phyloP scores from a whole-genome alignment of 2,888 invertebrate genomes.

The Dione juno region DNA sequence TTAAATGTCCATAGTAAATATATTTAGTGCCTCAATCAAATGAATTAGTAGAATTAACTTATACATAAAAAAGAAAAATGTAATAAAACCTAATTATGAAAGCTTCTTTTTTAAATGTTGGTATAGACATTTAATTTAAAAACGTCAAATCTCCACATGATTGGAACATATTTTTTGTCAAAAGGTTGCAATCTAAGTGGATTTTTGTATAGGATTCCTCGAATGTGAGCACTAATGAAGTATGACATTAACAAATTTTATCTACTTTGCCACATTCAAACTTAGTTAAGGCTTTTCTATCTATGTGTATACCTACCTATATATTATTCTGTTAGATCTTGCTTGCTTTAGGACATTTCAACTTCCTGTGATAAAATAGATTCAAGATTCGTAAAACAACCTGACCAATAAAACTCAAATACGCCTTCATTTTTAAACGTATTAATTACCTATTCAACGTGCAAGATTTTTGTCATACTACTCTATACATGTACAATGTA shows the following conservation, averaged over 20 bases:
- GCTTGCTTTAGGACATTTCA: conserved; percentile 71
- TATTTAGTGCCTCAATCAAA: no score
- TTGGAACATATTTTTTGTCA: no score
- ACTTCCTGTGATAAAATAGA: conserved; percentile 71
- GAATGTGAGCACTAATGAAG: background rate
- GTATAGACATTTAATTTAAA: no score
- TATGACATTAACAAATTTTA: background rate
- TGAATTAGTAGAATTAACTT: no score
- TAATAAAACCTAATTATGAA: no score
- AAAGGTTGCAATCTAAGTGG: no score
- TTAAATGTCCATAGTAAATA: background rate
- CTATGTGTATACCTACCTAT: conserved; percentile 22
- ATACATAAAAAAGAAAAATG: no score
- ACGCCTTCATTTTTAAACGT: conserved; percentile 50
- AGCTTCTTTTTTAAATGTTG: no score
- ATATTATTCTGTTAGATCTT: no score
- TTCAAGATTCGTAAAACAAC: conserved; percentile 57
- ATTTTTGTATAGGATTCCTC: background rate
- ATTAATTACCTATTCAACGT: conserved; percentile 32
- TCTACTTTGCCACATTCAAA: background rate
- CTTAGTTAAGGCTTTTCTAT: background rate
- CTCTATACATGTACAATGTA: background rate
- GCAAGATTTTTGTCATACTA: conserved; percentile 19
- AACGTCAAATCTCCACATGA: no score
- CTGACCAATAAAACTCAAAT: conserved; percentile 55